Conservation (phyloP, 92 coral and sea anemone genomes). For the Zoanthus solanderi region DNA sequence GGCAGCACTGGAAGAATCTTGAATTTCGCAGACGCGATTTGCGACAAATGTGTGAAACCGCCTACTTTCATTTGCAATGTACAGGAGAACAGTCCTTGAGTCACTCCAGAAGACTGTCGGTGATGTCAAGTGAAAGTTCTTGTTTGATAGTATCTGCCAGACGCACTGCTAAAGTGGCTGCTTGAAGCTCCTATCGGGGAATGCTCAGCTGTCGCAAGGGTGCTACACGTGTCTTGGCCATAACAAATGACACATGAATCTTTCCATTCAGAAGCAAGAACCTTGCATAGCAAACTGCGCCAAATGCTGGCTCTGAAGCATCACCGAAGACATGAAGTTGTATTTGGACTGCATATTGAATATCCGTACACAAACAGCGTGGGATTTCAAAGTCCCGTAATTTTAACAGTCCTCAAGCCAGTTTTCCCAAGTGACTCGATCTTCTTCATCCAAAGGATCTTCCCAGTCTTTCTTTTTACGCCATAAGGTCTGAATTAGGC, state of each 20-base stretch:
- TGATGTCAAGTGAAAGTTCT: conserved; percentile 44
- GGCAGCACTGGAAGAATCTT: conserved; percentile 59
- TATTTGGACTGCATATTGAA: not conserved
- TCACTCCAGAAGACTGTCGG: conserved; percentile 71
- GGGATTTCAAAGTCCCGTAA: too few relatives aligned
- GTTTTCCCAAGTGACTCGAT: too few relatives aligned
- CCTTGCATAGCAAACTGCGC: conserved; percentile 70
- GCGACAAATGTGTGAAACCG: conserved; percentile 79
- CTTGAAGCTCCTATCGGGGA: conserved; percentile 77
- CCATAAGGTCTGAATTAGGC: too few relatives aligned
- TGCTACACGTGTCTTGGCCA: conserved; percentile 72
- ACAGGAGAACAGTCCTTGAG: conserved; percentile 66
- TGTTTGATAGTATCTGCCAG: conserved; percentile 56
- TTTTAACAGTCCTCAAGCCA: too few relatives aligned
- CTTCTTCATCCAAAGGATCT: too few relatives aligned
- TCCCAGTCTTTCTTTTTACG: too few relatives aligned
- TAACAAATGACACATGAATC: conserved; percentile 61
- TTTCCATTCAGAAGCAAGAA: conserved; percentile 57
- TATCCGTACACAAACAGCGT: too few relatives aligned
- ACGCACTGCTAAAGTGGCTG: conserved; percentile 66
- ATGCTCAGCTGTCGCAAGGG: conserved; percentile 77
- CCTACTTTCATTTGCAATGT: conserved; percentile 69
- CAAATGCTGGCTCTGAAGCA: conserved; percentile 47
- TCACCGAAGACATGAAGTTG: conserved; percentile 50
- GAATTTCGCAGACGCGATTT: conserved; percentile 71